Percentiles rank a stretch among this genome's conserved stretches.
Conservation (phyloP, 2,797 vertebrate genomes). For the Amazona finschi region DNA sequence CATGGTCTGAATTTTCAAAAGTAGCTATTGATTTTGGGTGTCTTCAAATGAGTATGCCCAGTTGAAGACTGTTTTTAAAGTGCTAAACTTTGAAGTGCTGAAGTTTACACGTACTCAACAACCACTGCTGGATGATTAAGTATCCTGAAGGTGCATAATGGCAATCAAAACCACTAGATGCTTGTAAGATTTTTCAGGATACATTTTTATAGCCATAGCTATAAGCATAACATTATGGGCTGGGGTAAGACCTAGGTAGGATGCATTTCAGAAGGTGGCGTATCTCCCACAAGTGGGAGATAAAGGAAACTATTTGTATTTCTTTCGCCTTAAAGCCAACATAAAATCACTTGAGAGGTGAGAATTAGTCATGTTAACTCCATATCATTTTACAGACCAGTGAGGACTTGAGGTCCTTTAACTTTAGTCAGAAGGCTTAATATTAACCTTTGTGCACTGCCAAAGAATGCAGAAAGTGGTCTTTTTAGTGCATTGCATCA, state of each 20-base stretch:
- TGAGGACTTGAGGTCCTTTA: not conserved
- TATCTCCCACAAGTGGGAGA: not conserved
- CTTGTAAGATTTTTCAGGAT: not conserved
- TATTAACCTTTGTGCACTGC: not conserved
- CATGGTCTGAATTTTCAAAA: not conserved
- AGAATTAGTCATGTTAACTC: not conserved
- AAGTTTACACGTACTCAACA: not conserved
- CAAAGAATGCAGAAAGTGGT: not conserved
- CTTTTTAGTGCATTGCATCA: constrained; percentile 24
- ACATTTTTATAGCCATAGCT: not conserved
- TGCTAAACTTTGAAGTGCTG: not conserved
- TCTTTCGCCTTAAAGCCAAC: not conserved
- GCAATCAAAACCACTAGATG: not conserved
- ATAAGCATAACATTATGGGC: not conserved
- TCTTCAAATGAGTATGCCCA: not conserved
- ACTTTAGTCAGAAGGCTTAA: not conserved
- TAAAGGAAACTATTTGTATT: not conserved
- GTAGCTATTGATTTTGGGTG: not conserved
- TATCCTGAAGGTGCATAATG: not conserved
- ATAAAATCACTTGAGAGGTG: not conserved
- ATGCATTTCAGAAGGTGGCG: not conserved
- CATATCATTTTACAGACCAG: not conserved
- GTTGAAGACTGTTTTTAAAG: not conserved
- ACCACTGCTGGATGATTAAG: not conserved
- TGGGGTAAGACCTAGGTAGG: not conserved